These are phyloP conservation scores for Ptilodon capucinus DNA, from an alignment of 2,888 invertebrate species.

Conservation along the genomic window DNA sequence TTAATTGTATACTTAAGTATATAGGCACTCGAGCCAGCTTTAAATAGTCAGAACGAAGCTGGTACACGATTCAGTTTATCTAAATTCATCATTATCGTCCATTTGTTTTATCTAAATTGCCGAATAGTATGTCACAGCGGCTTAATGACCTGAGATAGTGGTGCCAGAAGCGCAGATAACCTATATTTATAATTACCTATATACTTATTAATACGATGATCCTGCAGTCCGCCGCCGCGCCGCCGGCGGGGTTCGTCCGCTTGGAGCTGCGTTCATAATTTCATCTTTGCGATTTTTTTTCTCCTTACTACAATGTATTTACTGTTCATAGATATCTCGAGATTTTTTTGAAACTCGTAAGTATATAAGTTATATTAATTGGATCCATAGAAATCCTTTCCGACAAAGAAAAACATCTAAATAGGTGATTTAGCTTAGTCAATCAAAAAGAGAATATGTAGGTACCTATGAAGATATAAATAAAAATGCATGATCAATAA, in stretches of 20 bases:
- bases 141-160: constrained; percentile 44
- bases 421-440: neutral
- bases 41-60: neutral
- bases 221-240: too few relatives aligned
- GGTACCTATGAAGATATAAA: neutral
- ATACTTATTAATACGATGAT: neutral
- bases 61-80: constrained; percentile 16
- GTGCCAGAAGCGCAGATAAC: constrained; percentile 31
- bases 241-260: too few relatives aligned
- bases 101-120: constrained; percentile 49
- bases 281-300: too few relatives aligned
- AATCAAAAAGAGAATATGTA: too few relatives aligned
- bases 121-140: constrained; percentile 39
- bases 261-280: too few relatives aligned
- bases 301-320: too few relatives aligned
- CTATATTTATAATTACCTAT: constrained; percentile 20
- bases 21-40: neutral
- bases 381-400: too few relatives aligned
- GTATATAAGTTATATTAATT: too few relatives aligned
- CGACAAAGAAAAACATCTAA: neutral
- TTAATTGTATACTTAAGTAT: neutral
- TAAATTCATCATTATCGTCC: constrained; percentile 30
- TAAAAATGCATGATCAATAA: neutral
- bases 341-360: too few relatives aligned
- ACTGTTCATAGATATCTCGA: too few relatives aligned